Percentiles rank a stretch among this genome's conserved stretches.
Evolutionary conservation across 2,113 vertebrate species (phyloP).

Genomic region (Cygnus atratus): DNA sequence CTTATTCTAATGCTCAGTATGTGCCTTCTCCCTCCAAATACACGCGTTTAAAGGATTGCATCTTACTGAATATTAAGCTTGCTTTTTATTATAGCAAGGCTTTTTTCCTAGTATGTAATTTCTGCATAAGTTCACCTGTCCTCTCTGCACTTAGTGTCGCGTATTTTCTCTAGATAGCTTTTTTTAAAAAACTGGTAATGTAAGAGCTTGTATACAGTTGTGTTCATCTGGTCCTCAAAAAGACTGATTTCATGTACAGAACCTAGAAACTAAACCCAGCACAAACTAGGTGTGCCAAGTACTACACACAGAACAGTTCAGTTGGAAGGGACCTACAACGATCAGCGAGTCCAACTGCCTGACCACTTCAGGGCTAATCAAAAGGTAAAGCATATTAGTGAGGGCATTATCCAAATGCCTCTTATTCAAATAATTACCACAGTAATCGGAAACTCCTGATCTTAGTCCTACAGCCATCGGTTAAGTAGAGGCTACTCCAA

Average conservation of each 20-base stretch:
- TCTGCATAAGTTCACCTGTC: slow-evolving; percentile 24
- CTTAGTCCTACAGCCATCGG: slow-evolving; percentile 23
- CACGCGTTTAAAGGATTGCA: background rate
- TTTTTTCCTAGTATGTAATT: background rate
- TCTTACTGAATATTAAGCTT: slow-evolving; percentile 10
- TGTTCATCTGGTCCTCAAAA: slow-evolving; percentile 42
- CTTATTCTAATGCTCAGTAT: background rate
- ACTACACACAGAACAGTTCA: slow-evolving; percentile 10
- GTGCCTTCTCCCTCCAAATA: background rate
- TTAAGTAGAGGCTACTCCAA: slow-evolving; percentile 76
- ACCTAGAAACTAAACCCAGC: slow-evolving; percentile 67
- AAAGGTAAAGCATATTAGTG: background rate
- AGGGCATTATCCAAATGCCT: background rate
- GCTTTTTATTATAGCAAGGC: slow-evolving; percentile 30
- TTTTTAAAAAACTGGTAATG: slow-evolving; percentile 25
- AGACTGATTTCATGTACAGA: slow-evolving; percentile 49
- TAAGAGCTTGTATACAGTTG: slow-evolving; percentile 27
- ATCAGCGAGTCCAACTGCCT: background rate
- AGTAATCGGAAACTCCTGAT: slow-evolving; percentile 67
- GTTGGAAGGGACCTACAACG: background rate
- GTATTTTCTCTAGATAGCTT: slow-evolving; percentile 7
- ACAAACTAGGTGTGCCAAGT: slow-evolving; percentile 63
- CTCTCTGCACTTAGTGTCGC: slow-evolving; percentile 1
- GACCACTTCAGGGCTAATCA: background rate
- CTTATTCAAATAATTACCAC: slow-evolving; percentile 58